Evolutionary conservation across 2,113 vertebrate species (phyloP).

Genomic region (Nymphicus hollandicus): DNA sequence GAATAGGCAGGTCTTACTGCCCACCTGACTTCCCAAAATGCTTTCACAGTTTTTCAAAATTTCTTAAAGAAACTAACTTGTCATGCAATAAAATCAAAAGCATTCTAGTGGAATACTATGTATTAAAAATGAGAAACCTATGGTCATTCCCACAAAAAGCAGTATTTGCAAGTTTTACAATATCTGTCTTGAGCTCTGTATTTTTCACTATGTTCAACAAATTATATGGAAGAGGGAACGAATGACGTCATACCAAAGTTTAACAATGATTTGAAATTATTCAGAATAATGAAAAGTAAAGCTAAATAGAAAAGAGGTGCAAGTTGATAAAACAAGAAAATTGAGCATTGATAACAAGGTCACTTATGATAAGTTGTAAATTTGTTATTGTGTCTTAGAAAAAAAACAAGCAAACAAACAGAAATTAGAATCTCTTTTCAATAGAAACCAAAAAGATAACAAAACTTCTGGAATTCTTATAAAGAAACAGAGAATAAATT

Average conservation of each 20-base stretch:
- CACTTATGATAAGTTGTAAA: not conserved
- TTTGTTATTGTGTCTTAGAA: not conserved
- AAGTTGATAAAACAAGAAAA: not conserved
- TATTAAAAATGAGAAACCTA: not conserved
- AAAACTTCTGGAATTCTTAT: not conserved
- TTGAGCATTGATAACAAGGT: accelerated
- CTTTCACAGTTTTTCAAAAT: not conserved
- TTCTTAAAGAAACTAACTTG: not conserved
- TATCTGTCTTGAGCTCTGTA: not conserved
- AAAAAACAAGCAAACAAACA: not conserved
- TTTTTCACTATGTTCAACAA: not conserved
- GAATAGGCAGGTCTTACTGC: not conserved
- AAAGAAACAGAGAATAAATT: not conserved
- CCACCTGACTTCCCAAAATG: not conserved
- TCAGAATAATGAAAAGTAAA: not conserved
- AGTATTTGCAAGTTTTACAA: not conserved
- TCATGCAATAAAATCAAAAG: not conserved
- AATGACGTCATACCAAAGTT: not conserved
- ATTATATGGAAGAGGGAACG: not conserved
- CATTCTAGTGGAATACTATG: not conserved
- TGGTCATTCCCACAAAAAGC: not conserved
- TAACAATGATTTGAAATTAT: not conserved
- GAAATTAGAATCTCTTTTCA: not conserved
- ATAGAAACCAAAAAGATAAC: not conserved
- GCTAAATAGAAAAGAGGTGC: not conserved